Evolutionary conservation across 2,888 invertebrate species (phyloP).

Genomic region (Stenoptilia bipunctidactyla): DNA sequence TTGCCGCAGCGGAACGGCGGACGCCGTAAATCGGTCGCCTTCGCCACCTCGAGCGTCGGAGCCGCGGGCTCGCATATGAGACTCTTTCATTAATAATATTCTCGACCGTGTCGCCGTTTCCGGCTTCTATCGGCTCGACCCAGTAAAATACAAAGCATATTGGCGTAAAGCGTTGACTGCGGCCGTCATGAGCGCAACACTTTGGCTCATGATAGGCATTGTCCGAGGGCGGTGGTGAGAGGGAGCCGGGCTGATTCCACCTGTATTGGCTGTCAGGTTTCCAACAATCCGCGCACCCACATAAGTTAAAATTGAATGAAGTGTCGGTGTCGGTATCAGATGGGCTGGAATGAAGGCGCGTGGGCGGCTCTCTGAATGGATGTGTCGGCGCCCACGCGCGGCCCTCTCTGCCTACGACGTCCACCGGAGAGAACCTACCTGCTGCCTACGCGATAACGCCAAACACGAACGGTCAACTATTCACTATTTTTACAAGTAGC

Average conservation of each 20-base stretch:
- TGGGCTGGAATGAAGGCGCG: conserved; percentile 30
- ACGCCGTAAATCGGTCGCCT: conserved; percentile 21
- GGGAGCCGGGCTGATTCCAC: conserved; percentile 13
- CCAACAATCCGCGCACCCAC: conserved; percentile 23
- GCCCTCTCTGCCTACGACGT: conserved; percentile 21
- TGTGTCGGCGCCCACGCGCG: conserved; percentile 40
- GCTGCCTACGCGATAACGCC: conserved; percentile 9
- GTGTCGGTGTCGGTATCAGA: conserved; percentile 40
- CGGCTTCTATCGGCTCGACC: conserved; percentile 34
- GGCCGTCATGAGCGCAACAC: not conserved
- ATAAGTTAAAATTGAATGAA: conserved; percentile 26
- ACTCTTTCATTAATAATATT: conserved; percentile 57
- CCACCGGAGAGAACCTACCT: conserved; percentile 19
- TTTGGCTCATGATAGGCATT: not conserved
- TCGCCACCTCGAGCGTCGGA: conserved; percentile 21
- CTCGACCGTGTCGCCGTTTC: conserved; percentile 55
- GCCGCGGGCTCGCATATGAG: conserved; percentile 31
- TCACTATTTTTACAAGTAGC: conserved; percentile 28
- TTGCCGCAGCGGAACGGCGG: not conserved
- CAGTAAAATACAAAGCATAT: conserved; percentile 44
- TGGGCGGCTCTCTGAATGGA: conserved; percentile 56
- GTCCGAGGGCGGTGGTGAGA: not conserved
- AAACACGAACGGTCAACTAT: conserved; percentile 19
- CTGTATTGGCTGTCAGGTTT: conserved; percentile 18
- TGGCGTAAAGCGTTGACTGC: not conserved